Percentiles rank a stretch among this genome's conserved stretches.
phyloP scores from a whole-genome alignment of 2,113 vertebrate genomes.

The Murina feae region DNA sequence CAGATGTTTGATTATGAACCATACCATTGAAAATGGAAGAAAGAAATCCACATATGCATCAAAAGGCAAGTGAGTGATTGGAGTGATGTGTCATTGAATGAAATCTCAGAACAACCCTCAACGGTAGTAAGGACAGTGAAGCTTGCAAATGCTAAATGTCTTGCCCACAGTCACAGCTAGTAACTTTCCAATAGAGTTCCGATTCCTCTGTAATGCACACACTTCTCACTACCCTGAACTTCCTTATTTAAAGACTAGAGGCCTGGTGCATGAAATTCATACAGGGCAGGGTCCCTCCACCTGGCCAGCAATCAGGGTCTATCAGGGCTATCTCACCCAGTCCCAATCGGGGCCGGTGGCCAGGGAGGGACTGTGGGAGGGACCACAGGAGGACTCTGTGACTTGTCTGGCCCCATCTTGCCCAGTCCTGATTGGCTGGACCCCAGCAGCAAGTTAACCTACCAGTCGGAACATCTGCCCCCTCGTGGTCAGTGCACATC shows the following conservation, averaged over 20 bases:
- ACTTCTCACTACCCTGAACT: not conserved
- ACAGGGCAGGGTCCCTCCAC: too few relatives aligned
- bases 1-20: constrained; percentile 60
- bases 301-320: too few relatives aligned
- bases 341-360: too few relatives aligned
- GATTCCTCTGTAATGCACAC: not conserved
- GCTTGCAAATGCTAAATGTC: not conserved
- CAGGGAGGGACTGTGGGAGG: too few relatives aligned
- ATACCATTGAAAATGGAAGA: constrained; percentile 22
- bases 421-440: too few relatives aligned
- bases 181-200: not conserved
- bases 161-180: not conserved
- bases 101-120: constrained; percentile 5
- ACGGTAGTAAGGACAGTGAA: not conserved
- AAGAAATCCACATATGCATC: constrained; percentile 8
- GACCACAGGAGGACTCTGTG: too few relatives aligned
- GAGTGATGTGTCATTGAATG: not conserved
- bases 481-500: too few relatives aligned
- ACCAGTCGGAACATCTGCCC: too few relatives aligned
- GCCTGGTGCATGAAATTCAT: too few relatives aligned
- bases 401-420: too few relatives aligned
- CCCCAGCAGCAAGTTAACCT: too few relatives aligned
- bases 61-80: not conserved
- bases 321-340: too few relatives aligned
- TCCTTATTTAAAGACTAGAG: not conserved